phyloP scores from a whole-genome alignment of 2,797 vertebrate species.

The Phyllotis vaccarum region DNA sequence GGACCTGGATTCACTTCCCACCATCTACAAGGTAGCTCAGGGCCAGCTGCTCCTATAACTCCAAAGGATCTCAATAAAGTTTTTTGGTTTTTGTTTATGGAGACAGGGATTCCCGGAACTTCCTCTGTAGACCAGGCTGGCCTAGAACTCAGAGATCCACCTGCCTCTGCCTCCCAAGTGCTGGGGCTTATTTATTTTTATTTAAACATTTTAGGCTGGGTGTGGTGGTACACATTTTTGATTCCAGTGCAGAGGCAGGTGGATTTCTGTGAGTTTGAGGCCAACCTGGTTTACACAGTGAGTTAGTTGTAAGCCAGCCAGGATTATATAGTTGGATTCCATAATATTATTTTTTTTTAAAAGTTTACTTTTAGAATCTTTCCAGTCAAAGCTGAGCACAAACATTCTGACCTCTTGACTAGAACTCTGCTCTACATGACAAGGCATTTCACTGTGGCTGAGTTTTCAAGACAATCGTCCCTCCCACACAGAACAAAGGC shows the following conservation, averaged over 20 bases:
- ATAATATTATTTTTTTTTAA: too few species aligned
- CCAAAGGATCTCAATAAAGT: background rate
- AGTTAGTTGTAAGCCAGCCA: background rate
- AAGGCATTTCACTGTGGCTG: background rate
- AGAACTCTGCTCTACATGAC: background rate
- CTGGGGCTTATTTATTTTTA: background rate
- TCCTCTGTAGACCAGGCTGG: background rate
- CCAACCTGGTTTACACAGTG: background rate
- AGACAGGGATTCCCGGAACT: background rate
- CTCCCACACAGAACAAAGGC: slow-evolving; percentile 19
- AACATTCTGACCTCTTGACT: background rate
- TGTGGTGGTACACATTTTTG: background rate
- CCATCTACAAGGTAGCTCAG: background rate
- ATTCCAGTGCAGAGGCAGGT: background rate
- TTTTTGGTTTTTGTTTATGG: background rate
- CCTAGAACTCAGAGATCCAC: background rate
- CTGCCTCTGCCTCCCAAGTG: background rate
- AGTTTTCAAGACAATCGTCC: background rate
- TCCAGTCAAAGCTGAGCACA: background rate
- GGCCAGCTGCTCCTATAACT: background rate
- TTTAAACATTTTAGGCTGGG: background rate
- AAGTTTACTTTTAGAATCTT: background rate
- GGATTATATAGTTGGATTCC: background rate
- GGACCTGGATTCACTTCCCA: background rate
- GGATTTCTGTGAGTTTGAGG: background rate